These are phyloP conservation scores for Amphipoea oculea DNA, from an alignment of 2,888 invertebrate genomes.

Conservation along the genomic window DNA sequence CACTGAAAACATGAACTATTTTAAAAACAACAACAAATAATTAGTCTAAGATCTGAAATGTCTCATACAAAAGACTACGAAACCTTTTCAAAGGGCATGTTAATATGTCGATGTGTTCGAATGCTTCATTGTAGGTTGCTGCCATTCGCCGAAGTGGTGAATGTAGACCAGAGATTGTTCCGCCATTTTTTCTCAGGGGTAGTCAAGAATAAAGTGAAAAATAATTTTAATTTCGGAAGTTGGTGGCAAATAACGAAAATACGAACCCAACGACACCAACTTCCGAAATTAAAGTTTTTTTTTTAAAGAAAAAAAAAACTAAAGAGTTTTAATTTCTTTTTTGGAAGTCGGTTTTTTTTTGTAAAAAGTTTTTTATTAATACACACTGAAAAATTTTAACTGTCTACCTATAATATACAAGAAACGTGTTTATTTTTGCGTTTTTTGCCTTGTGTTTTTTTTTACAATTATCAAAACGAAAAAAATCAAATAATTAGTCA, in stretches of 20 bases:
- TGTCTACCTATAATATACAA: neutral
- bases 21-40: neutral
- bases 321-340: too few species aligned
- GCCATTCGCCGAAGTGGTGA: neutral
- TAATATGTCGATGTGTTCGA: neutral
- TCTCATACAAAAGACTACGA: neutral
- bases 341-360: too few species aligned
- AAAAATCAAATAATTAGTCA: neutral
- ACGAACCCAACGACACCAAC: too few species aligned
- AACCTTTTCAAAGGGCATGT: neutral
- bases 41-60: neutral
- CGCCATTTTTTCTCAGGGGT: neutral
- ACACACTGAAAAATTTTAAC: neutral
- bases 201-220: neutral
- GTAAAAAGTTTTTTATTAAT: neutral
- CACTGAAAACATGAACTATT: neutral
- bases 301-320: too few species aligned
- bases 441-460: neutral
- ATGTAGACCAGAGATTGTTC: neutral
- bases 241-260: too few species aligned
- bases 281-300: too few species aligned
- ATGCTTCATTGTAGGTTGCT: neutral
- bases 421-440: neutral
- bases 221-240: too few species aligned
- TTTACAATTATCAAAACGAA: neutral